Base-by-base conservation (phyloP, 2,113 vertebrate genomes). In the Rhabdornis inornatus region DNA sequence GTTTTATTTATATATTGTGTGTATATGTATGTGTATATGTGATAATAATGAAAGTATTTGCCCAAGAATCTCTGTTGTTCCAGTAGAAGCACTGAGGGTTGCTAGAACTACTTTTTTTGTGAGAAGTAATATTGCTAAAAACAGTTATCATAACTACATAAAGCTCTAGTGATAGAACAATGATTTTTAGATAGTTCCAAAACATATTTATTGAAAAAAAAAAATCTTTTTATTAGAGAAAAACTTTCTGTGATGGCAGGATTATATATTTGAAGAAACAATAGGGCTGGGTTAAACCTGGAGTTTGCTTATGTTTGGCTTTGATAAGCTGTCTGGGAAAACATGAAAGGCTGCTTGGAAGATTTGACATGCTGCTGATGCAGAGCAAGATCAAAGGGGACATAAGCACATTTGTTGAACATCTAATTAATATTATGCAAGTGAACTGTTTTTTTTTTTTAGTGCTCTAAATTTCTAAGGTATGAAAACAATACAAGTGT, bases 341-440 rank as follows among this genome's bases (percentile, higher is more conserved):
- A 50, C 60, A 70, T 93, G 68, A 96, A 91, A 92, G 74, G 30
- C 57, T 56, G 13, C 37, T 82, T 12, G 6, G 18, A 65, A 89
- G 47, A 44, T 60, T 28, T 90, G 80, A 60, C 15, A 12, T 25
- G 25, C 35, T 53, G 81, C 89, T 92, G 44, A 44, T 91, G 64
- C 47, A 33, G 47, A 88, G 71, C 69, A 45, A 86, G 82, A 94
- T 95, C 95, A 92, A 94, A 95, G 77, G 49, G 49, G 35, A 7
- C 11, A 11, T 20, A 64, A 68, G 50, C n/a, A 57, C n/a, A 37
- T 3, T 47, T 66, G 68, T 23, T 75, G 68, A 90, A 60, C 44
- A 59, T 63, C 27, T 80, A 44, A 77, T 57, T 61, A 81, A 55
- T 85, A 18, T 92, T 94, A 93, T n/a, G 57, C 87, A 95, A 90